A percentile compares a stretch with the other conserved stretches of the same genome.
These are phyloP conservation scores for Lucilia sericata DNA, from an alignment of 1,140 invertebrate species.

Conservation along the genomic window DNA sequence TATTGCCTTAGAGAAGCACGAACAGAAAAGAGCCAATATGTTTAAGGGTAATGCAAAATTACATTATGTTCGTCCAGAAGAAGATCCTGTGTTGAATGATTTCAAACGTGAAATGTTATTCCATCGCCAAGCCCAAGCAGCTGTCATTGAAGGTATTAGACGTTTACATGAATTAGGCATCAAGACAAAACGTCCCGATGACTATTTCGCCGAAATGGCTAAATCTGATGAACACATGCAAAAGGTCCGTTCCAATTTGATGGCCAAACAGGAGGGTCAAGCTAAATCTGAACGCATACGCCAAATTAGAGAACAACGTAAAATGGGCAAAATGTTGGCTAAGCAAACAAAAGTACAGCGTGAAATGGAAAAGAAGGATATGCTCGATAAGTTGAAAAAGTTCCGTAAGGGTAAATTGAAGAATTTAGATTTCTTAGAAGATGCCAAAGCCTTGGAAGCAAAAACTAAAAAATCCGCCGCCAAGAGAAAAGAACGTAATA, in stretches of 20 bases:
- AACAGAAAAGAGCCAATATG: slow-evolving; percentile 76
- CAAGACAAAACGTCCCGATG: slow-evolving; percentile 86
- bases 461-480: slow-evolving; percentile 71
- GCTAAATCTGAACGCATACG: slow-evolving; percentile 90
- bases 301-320: slow-evolving; percentile 89
- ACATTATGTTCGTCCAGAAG: slow-evolving; percentile 73
- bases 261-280: slow-evolving; percentile 85
- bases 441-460: slow-evolving; percentile 70
- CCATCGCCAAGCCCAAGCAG: slow-evolving; percentile 91
- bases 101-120: slow-evolving; percentile 93
- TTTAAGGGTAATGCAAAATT: slow-evolving; percentile 78
- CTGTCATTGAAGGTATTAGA: slow-evolving; percentile 83
- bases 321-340: slow-evolving; percentile 88
- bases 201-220: slow-evolving; percentile 99
- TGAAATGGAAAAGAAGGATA: slow-evolving; percentile 81
- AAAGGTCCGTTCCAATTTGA: slow-evolving; percentile 87
- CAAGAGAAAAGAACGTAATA: slow-evolving; percentile 80
- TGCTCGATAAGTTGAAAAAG: slow-evolving; percentile 87
- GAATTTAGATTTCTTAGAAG: slow-evolving; percentile 86
- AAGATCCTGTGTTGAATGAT: slow-evolving; percentile 91
- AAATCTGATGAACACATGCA: slow-evolving; percentile 99
- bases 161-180: slow-evolving; percentile 81
- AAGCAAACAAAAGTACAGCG: slow-evolving; percentile 85
- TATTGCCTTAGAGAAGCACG: slow-evolving; percentile 80
- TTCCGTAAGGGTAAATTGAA: slow-evolving; percentile 84